Percentiles rank a stretch among this genome's conserved stretches.
phyloP scores from a whole-genome alignment of 92 coral and sea anemone genomes.

The Phenganax marumi region DNA sequence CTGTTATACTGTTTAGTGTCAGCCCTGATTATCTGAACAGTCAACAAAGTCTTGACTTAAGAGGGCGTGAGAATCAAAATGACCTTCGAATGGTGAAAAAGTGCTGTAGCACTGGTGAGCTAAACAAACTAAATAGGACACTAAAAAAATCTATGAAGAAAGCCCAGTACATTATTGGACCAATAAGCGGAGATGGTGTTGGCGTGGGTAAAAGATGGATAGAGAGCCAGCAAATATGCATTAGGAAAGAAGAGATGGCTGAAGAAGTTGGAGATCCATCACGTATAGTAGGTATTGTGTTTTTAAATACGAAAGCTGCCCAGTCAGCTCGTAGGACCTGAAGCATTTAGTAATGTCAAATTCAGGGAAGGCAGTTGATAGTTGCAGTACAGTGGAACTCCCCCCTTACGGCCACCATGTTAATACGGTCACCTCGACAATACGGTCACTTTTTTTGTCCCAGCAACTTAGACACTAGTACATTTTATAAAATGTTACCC shows the following conservation, averaged over 20 bases:
- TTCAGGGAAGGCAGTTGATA: too few relatives aligned
- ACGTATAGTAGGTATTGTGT: slow-evolving; percentile 16
- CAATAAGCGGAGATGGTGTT: slow-evolving; percentile 13
- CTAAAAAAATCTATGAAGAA: not conserved
- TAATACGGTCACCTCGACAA: too few relatives aligned
- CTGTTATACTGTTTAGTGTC: slow-evolving; percentile 21
- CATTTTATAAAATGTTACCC: too few relatives aligned
- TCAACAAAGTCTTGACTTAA: slow-evolving; percentile 1
- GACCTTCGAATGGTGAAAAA: not conserved
- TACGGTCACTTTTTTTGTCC: too few relatives aligned
- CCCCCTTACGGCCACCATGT: too few relatives aligned
- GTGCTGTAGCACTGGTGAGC: slow-evolving; percentile 52
- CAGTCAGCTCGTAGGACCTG: too few relatives aligned
- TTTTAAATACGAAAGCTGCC: not conserved
- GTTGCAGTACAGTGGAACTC: too few relatives aligned
- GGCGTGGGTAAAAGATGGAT: not conserved
- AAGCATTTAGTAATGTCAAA: too few relatives aligned
- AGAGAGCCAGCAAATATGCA: slow-evolving; percentile 13
- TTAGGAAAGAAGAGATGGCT: slow-evolving; percentile 22
- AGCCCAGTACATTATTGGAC: slow-evolving; percentile 17
- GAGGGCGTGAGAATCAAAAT: not conserved
- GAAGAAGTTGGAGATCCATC: not conserved
- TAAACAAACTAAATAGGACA: not conserved
- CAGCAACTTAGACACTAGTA: too few relatives aligned
- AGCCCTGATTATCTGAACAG: not conserved